These are phyloP conservation scores for Hylia prasina DNA, from an alignment of 2,113 vertebrate species.

Conservation along the genomic window DNA sequence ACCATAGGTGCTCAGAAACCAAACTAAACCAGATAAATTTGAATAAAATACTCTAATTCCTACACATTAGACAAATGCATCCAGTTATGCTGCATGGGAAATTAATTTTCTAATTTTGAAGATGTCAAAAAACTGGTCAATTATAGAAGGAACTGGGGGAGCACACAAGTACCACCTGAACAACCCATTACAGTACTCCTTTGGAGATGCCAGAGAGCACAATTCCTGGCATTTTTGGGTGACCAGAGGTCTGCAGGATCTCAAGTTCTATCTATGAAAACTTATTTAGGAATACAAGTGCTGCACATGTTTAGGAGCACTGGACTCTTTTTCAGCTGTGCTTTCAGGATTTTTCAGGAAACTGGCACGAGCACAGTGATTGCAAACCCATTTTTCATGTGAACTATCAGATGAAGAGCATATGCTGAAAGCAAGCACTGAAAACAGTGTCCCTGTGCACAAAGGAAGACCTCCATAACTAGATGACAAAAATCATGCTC, in stretches of 20 bases:
- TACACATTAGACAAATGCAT: not conserved
- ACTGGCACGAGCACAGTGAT: rapidly evolving
- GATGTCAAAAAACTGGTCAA: not conserved
- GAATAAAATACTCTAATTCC: not conserved
- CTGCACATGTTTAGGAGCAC: not conserved
- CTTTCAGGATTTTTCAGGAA: not conserved
- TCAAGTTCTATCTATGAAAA: not conserved
- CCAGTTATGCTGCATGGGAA: not conserved
- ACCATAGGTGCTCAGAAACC: not conserved
- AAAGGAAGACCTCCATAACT: not conserved
- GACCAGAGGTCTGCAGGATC: not conserved
- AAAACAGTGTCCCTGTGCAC: not conserved
- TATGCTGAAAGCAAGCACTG: not conserved
- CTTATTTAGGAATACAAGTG: not conserved
- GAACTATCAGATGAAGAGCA: not conserved
- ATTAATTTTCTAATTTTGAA: not conserved
- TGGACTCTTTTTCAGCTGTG: not conserved
- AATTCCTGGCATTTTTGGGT: not conserved
- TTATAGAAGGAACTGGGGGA: not conserved
- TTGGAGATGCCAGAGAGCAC: not conserved
- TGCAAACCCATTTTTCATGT: not conserved
- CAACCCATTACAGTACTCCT: not conserved
- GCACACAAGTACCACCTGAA: not conserved
- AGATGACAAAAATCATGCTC: not conserved
- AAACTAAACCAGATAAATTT: not conserved